Evolutionary conservation across 2,888 invertebrate genomes (phyloP).

Genomic region (Aphrophora alni): DNA sequence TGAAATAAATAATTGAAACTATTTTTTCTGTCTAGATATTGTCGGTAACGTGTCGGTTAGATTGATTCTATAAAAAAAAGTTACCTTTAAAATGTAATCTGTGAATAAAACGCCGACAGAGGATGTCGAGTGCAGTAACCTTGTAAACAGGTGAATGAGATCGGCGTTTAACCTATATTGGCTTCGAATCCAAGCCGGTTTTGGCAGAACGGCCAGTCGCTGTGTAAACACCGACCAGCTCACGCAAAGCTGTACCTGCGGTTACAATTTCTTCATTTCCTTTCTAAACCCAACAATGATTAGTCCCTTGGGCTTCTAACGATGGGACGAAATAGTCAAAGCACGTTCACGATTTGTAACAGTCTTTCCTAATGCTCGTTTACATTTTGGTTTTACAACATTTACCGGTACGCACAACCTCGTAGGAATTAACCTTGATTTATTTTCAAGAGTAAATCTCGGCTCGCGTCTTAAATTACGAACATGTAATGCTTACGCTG

Average conservation of each 20-base stretch:
- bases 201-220: not conserved
- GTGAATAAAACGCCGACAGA: too few relatives aligned
- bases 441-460: not conserved
- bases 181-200: not conserved
- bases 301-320: not conserved
- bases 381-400: not conserved
- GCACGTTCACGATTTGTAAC: slow-evolving; percentile 5
- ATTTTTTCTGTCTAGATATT: too few relatives aligned
- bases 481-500: not conserved
- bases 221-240: not conserved
- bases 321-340: not conserved
- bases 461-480: not conserved
- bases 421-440: not conserved
- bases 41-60: too few relatives aligned
- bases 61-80: too few relatives aligned
- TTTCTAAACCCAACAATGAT: slow-evolving; percentile 2
- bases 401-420: not conserved
- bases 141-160: slow-evolving; percentile 4
- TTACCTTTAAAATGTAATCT: too few relatives aligned
- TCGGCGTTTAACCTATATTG: not conserved
- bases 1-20: too few relatives aligned
- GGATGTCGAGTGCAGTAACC: not conserved
- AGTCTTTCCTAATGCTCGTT: not conserved
- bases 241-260: not conserved
- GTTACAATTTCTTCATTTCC: slow-evolving; percentile 9